Conservation (phyloP, 1,140 invertebrate genomes). For the Aphis gossypii region DNA sequence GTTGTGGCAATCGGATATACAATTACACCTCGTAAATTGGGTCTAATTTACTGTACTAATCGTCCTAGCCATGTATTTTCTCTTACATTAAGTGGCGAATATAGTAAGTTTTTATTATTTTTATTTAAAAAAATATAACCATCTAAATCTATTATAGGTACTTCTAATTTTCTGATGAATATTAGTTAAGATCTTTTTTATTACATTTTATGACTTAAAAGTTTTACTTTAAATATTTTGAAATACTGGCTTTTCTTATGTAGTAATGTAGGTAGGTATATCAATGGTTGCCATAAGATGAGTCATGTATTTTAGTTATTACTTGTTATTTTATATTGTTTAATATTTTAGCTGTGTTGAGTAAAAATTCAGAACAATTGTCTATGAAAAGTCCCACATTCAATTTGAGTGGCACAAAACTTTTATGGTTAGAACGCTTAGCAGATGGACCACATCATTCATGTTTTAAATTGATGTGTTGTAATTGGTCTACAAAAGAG, state of each 20-base stretch:
- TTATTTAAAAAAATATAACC: too few relatives aligned
- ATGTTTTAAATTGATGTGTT: slow-evolving; percentile 68
- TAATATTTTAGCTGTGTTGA: slow-evolving; percentile 13
- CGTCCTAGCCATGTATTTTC: slow-evolving; percentile 74
- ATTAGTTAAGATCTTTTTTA: too few relatives aligned
- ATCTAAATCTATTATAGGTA: too few relatives aligned
- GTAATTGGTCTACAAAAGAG: slow-evolving; percentile 64
- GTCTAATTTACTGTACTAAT: slow-evolving; percentile 84
- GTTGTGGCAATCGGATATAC: slow-evolving; percentile 81
- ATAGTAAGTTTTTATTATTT: slow-evolving; percentile 66
- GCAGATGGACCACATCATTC: slow-evolving; percentile 71
- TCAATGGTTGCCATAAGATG: too few relatives aligned
- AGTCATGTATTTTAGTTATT: too few relatives aligned
- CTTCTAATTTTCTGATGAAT: too few relatives aligned
- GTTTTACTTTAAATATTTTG: too few relatives aligned
- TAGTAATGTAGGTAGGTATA: too few relatives aligned
- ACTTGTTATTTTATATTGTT: too few relatives aligned
- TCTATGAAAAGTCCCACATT: slow-evolving; percentile 71
- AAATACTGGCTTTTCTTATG: too few relatives aligned
- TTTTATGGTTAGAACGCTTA: slow-evolving; percentile 74
- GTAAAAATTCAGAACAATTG: slow-evolving; percentile 63
- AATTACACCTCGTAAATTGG: slow-evolving; percentile 77
- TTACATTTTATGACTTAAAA: too few relatives aligned
- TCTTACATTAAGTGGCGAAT: slow-evolving; percentile 68
- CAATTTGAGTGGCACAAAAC: slow-evolving; percentile 68